Base-by-base conservation (phyloP, 2,888 invertebrate species). In the Galerucella calmariensis region DNA sequence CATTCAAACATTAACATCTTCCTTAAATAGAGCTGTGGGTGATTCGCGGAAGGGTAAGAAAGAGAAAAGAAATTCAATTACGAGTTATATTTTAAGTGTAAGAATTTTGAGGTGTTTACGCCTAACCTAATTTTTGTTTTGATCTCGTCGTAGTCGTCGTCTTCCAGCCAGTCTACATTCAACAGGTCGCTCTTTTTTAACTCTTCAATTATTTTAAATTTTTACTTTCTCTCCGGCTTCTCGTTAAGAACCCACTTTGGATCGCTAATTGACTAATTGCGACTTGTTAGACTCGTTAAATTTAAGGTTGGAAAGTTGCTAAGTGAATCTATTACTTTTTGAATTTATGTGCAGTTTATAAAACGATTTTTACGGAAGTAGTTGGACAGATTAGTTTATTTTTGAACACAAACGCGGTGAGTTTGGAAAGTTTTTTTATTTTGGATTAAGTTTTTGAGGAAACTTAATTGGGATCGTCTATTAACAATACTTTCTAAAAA, bases 51-150 rank as follows among this genome's bases (percentile, higher is more conserved):
- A 75, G 62, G 72, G 77, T 74, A 74, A 75, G 78, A 75, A 79
- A 76, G 76, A 79, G 80, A 80, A 81, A 76, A 79, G 80, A 82
- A 80, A 82, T 82, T 83, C 83, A 83, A 83, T 83, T 83, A 83
- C 82, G n/a, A n/a, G n/a, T n/a, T n/a, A n/a, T n/a, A n/a, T n/a
- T n/a, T n/a, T 85, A 85, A 85, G 83, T 82, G 83, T 83, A 46
- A 82, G 84, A 83, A 82, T 83, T 82, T 82, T 82, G 84, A 85
- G 85, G 84, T 85, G 85, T 85, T 86, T 85, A 83, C 83, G 81
- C 83, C 79, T 84, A 85, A 85, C 85, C 86, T 84, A 86, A 86
- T 87, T 86, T 86, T 85, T 86, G 85, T 82, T 85, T 85, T 72
- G 72, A 72, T 72, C 72, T 46, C 72, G n/a, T n/a, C n/a, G n/a